Percentiles rank a stretch among this genome's conserved stretches.
phyloP scores from a whole-genome alignment of 2,888 invertebrate genomes.

The Platypus cylindrus region DNA sequence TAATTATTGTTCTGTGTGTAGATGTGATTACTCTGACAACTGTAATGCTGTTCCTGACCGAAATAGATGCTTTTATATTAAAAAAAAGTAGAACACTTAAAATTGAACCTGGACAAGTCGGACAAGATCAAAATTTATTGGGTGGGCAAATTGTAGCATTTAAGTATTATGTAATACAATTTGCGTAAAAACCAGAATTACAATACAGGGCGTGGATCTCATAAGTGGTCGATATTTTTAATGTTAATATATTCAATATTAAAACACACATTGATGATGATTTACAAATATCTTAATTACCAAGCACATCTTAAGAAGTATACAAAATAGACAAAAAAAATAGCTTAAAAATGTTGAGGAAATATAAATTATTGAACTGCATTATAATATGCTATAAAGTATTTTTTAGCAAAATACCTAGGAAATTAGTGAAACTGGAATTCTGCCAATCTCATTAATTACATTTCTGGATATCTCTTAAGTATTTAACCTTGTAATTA shows the following conservation, averaged over 20 bases:
- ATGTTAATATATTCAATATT: constrained; percentile 14
- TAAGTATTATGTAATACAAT: constrained; percentile 7
- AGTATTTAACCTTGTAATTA: too few species aligned
- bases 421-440: too few species aligned
- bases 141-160: constrained; percentile 14
- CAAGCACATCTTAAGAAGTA: too few species aligned
- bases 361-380: too few species aligned
- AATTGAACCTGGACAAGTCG: constrained; percentile 13
- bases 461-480: too few species aligned
- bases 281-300: too few species aligned
- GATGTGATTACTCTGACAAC: constrained; percentile 10
- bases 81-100: constrained; percentile 12
- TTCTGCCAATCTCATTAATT: too few species aligned
- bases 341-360: too few species aligned
- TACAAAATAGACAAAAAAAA: too few species aligned
- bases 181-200: constrained; percentile 8
- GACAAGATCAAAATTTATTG: constrained; percentile 10
- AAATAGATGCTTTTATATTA: constrained; percentile 12
- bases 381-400: too few species aligned
- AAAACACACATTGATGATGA: too few species aligned
- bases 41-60: constrained; percentile 16
- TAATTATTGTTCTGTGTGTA: constrained; percentile 6
- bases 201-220: constrained; percentile 12
- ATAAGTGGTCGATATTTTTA: constrained; percentile 9
- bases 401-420: too few species aligned